Evolutionary conservation across 2,797 vertebrate genomes (phyloP), one percentile per base, ranked within the genome.

Genomic region (Malacoraja senta): DNA sequence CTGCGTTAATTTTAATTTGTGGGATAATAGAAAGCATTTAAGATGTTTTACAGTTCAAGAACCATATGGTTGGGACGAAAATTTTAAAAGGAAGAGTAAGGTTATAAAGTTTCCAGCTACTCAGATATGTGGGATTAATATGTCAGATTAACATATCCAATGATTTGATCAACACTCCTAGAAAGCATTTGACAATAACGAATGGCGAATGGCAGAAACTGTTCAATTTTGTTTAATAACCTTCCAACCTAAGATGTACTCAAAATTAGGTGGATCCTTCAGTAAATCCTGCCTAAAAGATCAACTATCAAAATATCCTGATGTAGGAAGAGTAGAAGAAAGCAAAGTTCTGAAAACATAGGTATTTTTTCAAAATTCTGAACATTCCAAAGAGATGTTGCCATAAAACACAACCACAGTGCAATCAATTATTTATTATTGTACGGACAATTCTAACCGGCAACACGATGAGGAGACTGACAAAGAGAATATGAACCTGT

Each of bases 331-430:
- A 32, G 15, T 86, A 65, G 29, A 3, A 61, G 76, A 94, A 93
- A 71, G 80, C 94, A 76, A 53, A 94, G 29, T 81, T 79, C 77
- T 81, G 9, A 44, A 76, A 72, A 53, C 19, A 80, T 44, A 61
- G 71, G 29, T 71, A 79, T 93, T 93, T 93, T 91, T 72, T 79
- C 13, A 65, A 32, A 86, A 86, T 86, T n/a, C 29, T 77, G 29
- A 71, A 21, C 2, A 88, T 88, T 88, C 63, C 32, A 68, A 88
- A 1, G 63, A 88, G 19, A 17, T 13, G 26, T 61, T 84, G 53
- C 61, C 68, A 65, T 88, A 88, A 88, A 17, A 68, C 63, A 68
- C 17, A 32, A 63, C 17, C 63, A 35, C 19, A 3, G 32, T 35
- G 35, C 13, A 68, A 68, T 88, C 63, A 88, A 68, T 19, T 21